Percentiles rank a stretch among this genome's conserved stretches.
phyloP scores from a whole-genome alignment of 1,140 invertebrate species.

The Diprion similis region DNA sequence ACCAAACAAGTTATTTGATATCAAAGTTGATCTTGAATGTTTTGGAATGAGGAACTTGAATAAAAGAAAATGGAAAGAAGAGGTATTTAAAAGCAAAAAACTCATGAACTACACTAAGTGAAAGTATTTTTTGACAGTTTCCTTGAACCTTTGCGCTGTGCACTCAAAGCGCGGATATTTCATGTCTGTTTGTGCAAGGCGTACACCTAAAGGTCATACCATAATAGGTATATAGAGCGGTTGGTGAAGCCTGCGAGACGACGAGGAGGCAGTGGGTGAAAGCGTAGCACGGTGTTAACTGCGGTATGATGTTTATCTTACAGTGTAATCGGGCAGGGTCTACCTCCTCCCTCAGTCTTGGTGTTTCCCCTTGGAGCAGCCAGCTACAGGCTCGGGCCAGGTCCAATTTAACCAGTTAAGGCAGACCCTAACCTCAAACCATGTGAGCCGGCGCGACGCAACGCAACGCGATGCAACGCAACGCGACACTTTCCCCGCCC shows the following conservation, averaged over 20 bases:
- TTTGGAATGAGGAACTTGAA: too few relatives aligned
- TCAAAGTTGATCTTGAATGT: too few relatives aligned
- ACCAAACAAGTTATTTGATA: too few relatives aligned
- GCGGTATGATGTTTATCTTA: constrained; percentile 54
- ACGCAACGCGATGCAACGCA: not conserved
- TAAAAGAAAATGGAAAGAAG: too few relatives aligned
- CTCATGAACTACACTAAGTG: too few relatives aligned
- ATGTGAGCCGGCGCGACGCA: not conserved
- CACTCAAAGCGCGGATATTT: too few relatives aligned
- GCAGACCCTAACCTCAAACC: constrained; percentile 13
- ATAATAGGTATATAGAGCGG: not conserved
- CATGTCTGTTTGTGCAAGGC: too few relatives aligned
- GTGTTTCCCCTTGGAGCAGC: constrained; percentile 12
- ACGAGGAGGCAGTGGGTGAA: too few relatives aligned
- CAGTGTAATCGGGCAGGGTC: constrained; percentile 15
- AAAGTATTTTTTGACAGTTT: too few relatives aligned
- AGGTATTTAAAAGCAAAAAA: too few relatives aligned
- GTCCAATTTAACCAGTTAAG: constrained; percentile 45
- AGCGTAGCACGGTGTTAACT: constrained; percentile 41
- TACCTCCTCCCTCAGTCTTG: not conserved
- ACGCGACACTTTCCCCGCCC: not conserved
- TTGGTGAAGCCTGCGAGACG: not conserved
- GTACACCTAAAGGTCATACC: too few relatives aligned
- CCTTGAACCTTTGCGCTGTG: too few relatives aligned
- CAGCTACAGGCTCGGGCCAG: not conserved